These are phyloP conservation scores for Ophioninae sp. DNA, from an alignment of 2,888 invertebrate species.

Conservation along the genomic window DNA sequence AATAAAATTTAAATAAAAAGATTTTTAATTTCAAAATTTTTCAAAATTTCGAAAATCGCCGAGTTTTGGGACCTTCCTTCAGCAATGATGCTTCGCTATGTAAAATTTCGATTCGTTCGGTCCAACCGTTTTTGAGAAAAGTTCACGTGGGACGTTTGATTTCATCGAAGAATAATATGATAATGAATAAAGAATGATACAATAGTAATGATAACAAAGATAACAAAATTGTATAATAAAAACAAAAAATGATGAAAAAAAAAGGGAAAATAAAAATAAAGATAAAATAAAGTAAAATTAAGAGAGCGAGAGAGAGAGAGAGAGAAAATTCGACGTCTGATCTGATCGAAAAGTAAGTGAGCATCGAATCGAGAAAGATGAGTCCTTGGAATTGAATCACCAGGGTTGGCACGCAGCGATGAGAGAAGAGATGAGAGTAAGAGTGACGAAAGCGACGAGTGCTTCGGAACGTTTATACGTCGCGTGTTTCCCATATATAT, in stretches of 20 bases:
- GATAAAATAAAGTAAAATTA: no score
- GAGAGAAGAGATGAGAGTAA: conserved; percentile 43
- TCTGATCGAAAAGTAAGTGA: conserved; percentile 78
- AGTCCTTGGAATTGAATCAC: conserved; percentile 76
- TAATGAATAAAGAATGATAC: no score
- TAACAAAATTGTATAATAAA: no score
- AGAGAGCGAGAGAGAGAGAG: neutral
- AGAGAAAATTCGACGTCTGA: neutral
- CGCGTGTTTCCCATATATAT: conserved; percentile 31
- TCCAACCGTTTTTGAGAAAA: neutral
- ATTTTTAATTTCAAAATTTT: no score
- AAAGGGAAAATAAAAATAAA: no score
- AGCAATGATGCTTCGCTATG: neutral
- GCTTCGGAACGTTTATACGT: conserved; percentile 24
- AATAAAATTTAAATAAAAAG: neutral
- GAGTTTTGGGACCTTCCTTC: neutral
- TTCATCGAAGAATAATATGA: no score
- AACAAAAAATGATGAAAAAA: no score
- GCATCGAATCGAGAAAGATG: conserved; percentile 76
- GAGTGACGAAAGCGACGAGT: conserved; percentile 11
- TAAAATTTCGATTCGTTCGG: neutral
- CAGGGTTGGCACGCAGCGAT: conserved; percentile 59
- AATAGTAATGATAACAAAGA: no score
- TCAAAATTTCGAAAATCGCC: neutral
- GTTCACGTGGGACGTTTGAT: no score